Conservation (phyloP, 2,797 vertebrate genomes). For the Hybognathus amarus region DNA sequence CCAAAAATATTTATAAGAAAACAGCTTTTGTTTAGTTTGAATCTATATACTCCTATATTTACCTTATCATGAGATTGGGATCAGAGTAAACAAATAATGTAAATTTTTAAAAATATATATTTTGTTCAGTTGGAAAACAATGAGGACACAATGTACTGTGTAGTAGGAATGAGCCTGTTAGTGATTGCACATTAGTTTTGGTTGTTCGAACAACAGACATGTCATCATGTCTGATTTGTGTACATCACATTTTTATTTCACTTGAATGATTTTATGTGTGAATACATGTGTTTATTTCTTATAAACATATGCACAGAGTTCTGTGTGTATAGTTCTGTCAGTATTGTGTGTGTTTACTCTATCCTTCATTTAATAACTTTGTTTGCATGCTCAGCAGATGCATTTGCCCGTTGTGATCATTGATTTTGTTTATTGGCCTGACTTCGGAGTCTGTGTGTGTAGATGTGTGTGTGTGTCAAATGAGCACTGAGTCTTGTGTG, state of each 20-base stretch:
- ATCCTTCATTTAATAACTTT: slow-evolving; percentile 17
- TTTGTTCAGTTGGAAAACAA: not conserved
- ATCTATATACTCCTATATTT: too few relatives aligned
- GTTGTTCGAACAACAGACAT: not conserved
- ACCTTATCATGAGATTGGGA: too few relatives aligned
- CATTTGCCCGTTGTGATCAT: not conserved
- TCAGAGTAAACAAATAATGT: not conserved
- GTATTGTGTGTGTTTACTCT: slow-evolving; percentile 43
- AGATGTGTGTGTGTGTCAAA: slow-evolving; percentile 56
- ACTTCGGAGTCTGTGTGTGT: slow-evolving; percentile 27
- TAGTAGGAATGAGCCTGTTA: slow-evolving; percentile 11
- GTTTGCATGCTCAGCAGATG: slow-evolving; percentile 13
- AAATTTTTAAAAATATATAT: not conserved
- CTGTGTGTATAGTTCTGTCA: slow-evolving; percentile 24
- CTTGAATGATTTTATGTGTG: slow-evolving; percentile 14
- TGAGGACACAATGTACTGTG: slow-evolving; percentile 41
- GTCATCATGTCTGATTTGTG: slow-evolving; percentile 30
- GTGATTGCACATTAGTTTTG: slow-evolving; percentile 8
- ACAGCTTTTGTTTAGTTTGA: too few relatives aligned
- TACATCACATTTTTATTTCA: slow-evolving; percentile 47
- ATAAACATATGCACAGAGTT: slow-evolving; percentile 6
- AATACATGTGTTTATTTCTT: slow-evolving; percentile 32
- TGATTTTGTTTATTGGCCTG: slow-evolving; percentile 29
- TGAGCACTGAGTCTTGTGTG: slow-evolving; percentile 67
- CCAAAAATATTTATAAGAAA: not conserved